phyloP scores from a whole-genome alignment of 2,113 vertebrate genomes.

The Heteronetta atricapilla region DNA sequence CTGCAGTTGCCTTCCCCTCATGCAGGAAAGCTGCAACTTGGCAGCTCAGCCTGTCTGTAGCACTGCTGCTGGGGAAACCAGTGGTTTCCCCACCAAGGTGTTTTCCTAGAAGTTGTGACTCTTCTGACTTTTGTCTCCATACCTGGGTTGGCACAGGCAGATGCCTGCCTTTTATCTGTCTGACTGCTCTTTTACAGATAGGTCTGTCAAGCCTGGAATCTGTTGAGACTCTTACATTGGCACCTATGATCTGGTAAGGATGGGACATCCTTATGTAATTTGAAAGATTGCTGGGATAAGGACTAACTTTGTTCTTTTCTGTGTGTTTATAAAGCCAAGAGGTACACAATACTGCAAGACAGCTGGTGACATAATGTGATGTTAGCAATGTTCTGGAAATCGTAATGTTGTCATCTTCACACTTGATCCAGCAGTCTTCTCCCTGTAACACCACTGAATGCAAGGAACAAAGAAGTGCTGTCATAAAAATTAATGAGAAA shows the following conservation, averaged over 20 bases:
- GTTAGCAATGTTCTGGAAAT: not conserved
- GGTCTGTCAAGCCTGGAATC: not conserved
- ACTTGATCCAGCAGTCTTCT: not conserved
- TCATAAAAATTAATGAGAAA: not conserved
- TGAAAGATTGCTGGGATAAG: not conserved
- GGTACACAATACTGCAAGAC: not conserved
- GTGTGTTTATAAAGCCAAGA: not conserved
- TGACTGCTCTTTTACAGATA: not conserved
- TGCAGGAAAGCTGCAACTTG: not conserved
- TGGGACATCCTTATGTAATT: not conserved
- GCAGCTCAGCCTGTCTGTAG: not conserved
- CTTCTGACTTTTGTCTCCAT: not conserved
- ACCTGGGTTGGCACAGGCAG: not conserved
- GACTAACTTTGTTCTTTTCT: not conserved
- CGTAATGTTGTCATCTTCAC: not conserved
- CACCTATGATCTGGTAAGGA: not conserved
- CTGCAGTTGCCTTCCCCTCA: not conserved
- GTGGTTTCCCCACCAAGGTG: not conserved
- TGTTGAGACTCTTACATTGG: fast-evolving
- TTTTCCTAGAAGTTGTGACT: not conserved
- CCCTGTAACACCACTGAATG: not conserved
- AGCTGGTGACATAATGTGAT: not conserved
- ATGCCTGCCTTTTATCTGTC: not conserved
- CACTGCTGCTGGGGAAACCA: not conserved
- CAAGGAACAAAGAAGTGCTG: not conserved